phyloP scores from a whole-genome alignment of 1,140 invertebrate species.

The Adoxophyes honmai region DNA sequence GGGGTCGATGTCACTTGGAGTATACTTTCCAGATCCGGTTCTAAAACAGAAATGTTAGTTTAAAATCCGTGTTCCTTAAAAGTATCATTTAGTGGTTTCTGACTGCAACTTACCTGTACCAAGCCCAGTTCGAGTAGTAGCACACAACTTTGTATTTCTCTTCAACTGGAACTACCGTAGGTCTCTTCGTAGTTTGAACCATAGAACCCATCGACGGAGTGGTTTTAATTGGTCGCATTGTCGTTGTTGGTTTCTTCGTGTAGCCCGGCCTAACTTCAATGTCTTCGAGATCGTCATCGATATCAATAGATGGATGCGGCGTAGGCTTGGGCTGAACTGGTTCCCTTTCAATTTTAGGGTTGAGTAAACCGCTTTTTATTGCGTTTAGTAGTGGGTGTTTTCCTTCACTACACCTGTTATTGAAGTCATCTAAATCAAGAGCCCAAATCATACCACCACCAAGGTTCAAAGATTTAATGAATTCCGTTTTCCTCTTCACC shows the following conservation, averaged over 20 bases:
- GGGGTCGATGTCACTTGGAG: slow-evolving; percentile 89
- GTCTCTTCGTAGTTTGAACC: slow-evolving; percentile 29
- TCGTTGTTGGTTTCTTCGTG: slow-evolving; percentile 19
- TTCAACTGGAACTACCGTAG: slow-evolving; percentile 28
- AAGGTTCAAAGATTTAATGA: slow-evolving; percentile 84
- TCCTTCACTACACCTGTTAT: slow-evolving; percentile 85
- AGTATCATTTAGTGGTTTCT: not conserved
- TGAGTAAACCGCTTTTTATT: slow-evolving; percentile 82
- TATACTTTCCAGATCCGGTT: slow-evolving; percentile 87
- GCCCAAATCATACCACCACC: slow-evolving; percentile 96
- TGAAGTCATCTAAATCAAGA: slow-evolving; percentile 91
- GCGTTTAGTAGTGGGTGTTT: slow-evolving; percentile 85
- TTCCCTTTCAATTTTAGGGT: slow-evolving; percentile 41
- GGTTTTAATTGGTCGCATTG: slow-evolving; percentile 17
- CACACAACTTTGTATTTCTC: slow-evolving; percentile 87
- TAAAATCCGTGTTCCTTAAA: not conserved
- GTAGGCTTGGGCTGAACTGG: slow-evolving; percentile 28
- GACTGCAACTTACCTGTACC: slow-evolving; percentile 80
- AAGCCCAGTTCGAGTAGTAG: slow-evolving; percentile 96
- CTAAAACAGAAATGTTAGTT: slow-evolving; percentile 45
- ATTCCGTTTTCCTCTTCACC: slow-evolving; percentile 87
- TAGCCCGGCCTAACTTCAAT: slow-evolving; percentile 58
- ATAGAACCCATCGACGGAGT: slow-evolving; percentile 18
- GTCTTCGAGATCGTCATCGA: slow-evolving; percentile 56
- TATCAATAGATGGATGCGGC: slow-evolving; percentile 37